phyloP scores from a whole-genome alignment of 2,113 vertebrate genomes.

The Nothoprocta pentlandii region DNA sequence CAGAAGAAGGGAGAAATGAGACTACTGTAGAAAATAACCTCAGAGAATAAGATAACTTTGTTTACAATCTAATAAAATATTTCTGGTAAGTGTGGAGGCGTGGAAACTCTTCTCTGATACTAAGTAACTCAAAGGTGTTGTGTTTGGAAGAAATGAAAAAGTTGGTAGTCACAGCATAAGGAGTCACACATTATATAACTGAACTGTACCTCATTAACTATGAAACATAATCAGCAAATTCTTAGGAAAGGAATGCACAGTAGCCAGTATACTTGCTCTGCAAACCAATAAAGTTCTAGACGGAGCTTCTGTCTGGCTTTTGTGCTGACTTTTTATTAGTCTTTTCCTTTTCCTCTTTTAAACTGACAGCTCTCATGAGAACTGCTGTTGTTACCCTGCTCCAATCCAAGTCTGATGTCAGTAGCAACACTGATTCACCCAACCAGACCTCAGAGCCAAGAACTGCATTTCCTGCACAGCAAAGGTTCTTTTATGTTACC shows the following conservation, averaged over 20 bases:
- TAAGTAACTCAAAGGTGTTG: neutral
- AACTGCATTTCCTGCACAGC: neutral
- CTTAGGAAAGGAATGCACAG: neutral
- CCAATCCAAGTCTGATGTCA: slow-evolving; percentile 38
- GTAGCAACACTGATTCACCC: slow-evolving; percentile 1
- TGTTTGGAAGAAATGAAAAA: neutral
- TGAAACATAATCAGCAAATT: neutral
- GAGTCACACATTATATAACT: neutral
- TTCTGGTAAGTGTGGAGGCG: neutral
- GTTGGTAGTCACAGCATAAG: neutral
- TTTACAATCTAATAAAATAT: slow-evolving; percentile 61
- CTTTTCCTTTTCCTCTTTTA: neutral
- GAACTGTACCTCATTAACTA: neutral
- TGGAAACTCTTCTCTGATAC: neutral
- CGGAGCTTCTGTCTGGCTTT: neutral
- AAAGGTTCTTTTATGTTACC: slow-evolving; percentile 2
- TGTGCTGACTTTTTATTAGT: slow-evolving; percentile 18
- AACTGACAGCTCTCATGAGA: neutral
- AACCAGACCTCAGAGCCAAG: neutral
- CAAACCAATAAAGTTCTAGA: neutral
- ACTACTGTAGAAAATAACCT: slow-evolving; percentile 37
- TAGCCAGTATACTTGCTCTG: neutral
- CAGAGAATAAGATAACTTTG: slow-evolving; percentile 35
- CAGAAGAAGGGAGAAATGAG: slow-evolving; percentile 27
- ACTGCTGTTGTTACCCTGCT: neutral